Evolutionary conservation across 2,113 vertebrate species (phyloP), one percentile per base, ranked within the genome.

Genomic region (Paracanthobrama guichenoti): DNA sequence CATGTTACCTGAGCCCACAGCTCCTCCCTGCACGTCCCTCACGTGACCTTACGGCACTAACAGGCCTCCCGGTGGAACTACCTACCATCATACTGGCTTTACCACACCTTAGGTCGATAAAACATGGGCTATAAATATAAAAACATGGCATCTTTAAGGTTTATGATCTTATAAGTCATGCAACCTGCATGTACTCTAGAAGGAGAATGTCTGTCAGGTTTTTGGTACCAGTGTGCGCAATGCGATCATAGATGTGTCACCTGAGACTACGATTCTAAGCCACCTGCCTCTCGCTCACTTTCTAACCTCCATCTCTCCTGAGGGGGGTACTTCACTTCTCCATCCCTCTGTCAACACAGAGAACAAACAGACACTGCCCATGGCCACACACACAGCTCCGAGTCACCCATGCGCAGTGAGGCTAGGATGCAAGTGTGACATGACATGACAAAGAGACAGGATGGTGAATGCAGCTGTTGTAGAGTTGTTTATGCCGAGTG

Each of bases 1-100:
- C 89, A 90, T 82, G 92, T 93, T 90, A 93, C 92, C 92, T 91
- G 93, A 92, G 89, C 90, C 88, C 55, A 73, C 85, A 88, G 84
- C 89, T 86, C 78, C 82, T 83, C 66, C 71, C 90, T 90, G 87
- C 88, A 91, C 88, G 84, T 88, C 87, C 77, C 69, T 81, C 84
- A 85, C 31, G 42, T 80, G 69, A 71, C 48, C 22, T 44, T 46
- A 71, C 35, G 67, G 55, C 26, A 71, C 77, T 8, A 53, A 28
- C 44, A 73, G 89, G 89, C 87, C 91, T 88, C 87, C 89, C 83
- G 84, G 46, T 75, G 76, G 82, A 88, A 88, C 89, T 31, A 64
- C 2, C 31, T 55, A 78, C 26, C 26, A 16, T 16, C 8, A 69
- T 26, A 53, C 42, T 2, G 2, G 9, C 14, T 12, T 20, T 28